Evolutionary conservation across 2,113 vertebrate genomes (phyloP).

Genomic region (Strix aluco): DNA sequence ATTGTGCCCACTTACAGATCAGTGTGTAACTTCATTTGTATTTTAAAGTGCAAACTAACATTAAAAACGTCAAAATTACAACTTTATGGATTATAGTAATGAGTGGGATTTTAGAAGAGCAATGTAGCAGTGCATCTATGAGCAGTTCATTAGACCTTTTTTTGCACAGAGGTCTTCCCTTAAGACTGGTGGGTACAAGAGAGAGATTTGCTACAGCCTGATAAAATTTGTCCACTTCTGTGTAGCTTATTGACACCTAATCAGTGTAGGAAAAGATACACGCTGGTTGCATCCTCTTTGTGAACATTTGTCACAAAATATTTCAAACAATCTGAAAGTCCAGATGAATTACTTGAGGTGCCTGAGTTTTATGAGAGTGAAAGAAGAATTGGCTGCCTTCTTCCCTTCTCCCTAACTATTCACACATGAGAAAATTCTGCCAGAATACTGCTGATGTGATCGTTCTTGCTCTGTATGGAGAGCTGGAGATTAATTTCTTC

Average conservation of each 20-base stretch:
- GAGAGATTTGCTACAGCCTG: neutral
- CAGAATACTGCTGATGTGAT: neutral
- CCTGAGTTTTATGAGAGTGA: neutral
- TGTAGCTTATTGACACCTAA: neutral
- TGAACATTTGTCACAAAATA: neutral
- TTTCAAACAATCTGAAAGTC: neutral
- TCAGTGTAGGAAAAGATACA: neutral
- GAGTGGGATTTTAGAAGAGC: neutral
- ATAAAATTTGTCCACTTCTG: neutral
- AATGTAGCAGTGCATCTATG: neutral
- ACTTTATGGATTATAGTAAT: neutral
- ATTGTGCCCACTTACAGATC: neutral
- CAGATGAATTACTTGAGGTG: neutral
- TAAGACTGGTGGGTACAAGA: neutral
- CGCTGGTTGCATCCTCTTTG: neutral
- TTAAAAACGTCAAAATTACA: neutral
- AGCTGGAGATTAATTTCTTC: slow-evolving; percentile 12
- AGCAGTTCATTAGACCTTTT: neutral
- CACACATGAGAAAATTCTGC: neutral
- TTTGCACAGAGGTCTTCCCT: neutral
- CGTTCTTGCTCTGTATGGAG: neutral
- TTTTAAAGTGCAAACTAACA: neutral
- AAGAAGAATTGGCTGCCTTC: neutral
- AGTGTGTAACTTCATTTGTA: neutral
- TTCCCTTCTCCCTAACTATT: neutral